Percentiles rank a stretch among this genome's conserved stretches.
phyloP scores from a whole-genome alignment of 2,113 vertebrate genomes.

The Vidua chalybeata region DNA sequence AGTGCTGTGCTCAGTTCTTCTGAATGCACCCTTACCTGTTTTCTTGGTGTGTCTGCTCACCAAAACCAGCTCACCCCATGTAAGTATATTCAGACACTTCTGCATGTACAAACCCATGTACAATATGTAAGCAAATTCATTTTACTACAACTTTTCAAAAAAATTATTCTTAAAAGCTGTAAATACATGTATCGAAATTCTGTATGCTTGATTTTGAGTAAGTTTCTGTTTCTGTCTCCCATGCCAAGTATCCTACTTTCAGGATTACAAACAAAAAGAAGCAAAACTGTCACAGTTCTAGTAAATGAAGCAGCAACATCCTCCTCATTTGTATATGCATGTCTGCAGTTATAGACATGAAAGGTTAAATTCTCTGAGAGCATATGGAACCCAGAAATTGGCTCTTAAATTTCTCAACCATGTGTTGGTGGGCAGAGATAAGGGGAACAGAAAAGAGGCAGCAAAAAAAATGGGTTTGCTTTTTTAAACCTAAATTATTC shows the following conservation, averaged over 20 bases:
- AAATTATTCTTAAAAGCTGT: background rate
- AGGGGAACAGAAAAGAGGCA: background rate
- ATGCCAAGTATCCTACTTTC: background rate
- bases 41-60: background rate
- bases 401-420: background rate
- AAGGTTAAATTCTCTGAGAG: background rate
- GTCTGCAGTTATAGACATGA: background rate
- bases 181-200: background rate
- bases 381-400: background rate
- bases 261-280: conserved; percentile 1
- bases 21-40: background rate
- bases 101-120: background rate
- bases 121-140: background rate
- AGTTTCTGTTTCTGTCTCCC: background rate
- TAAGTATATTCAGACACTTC: background rate
- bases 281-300: background rate
- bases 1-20: background rate
- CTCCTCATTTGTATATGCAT: background rate
- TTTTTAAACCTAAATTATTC: background rate
- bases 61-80: background rate
- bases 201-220: background rate
- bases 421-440: background rate
- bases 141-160: background rate
- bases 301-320: background rate
- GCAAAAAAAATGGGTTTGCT: rapidly evolving